Percentiles rank a stretch among this genome's conserved stretches.
Conservation (phyloP, 1,140 invertebrate genomes). For the Halyomorpha halys region DNA sequence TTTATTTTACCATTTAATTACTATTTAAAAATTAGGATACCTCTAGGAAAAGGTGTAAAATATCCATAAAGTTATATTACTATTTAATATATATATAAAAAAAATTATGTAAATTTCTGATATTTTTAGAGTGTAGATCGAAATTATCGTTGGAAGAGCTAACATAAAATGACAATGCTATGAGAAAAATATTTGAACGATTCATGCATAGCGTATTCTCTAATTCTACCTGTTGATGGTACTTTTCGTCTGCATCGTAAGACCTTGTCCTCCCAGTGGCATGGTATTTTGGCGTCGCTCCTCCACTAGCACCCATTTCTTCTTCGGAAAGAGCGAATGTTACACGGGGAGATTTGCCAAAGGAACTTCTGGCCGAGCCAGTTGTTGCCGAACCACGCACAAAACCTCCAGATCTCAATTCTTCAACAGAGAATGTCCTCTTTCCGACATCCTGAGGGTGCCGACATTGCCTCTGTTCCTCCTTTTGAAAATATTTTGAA, state of each 20-base stretch:
- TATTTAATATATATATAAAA: no score
- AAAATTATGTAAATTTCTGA: no score
- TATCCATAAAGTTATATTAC: no score
- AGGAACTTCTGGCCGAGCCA: slow-evolving; percentile 30
- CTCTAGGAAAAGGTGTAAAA: no score
- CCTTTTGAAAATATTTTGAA: slow-evolving; percentile 15
- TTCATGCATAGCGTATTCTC: background rate
- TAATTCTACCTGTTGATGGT: slow-evolving; percentile 2
- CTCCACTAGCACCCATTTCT: slow-evolving; percentile 28
- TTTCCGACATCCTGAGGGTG: slow-evolving; percentile 28
- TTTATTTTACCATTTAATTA: no score
- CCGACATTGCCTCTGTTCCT: background rate
- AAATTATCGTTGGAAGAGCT: no score
- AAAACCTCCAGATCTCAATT: slow-evolving; percentile 27
- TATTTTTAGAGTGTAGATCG: no score
- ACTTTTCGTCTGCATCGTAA: slow-evolving; percentile 19
- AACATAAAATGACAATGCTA: no score
- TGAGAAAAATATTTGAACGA: no score
- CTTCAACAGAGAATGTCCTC: slow-evolving; percentile 33
- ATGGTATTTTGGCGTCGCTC: slow-evolving; percentile 8
- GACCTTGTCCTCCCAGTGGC: slow-evolving; percentile 1
- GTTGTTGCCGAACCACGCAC: slow-evolving; percentile 22
- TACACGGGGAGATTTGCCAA: slow-evolving; percentile 33
- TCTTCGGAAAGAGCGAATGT: slow-evolving; percentile 33
- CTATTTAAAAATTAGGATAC: no score